Evolutionary conservation across 2,888 invertebrate species (phyloP).

Genomic region (Alcis repandata): DNA sequence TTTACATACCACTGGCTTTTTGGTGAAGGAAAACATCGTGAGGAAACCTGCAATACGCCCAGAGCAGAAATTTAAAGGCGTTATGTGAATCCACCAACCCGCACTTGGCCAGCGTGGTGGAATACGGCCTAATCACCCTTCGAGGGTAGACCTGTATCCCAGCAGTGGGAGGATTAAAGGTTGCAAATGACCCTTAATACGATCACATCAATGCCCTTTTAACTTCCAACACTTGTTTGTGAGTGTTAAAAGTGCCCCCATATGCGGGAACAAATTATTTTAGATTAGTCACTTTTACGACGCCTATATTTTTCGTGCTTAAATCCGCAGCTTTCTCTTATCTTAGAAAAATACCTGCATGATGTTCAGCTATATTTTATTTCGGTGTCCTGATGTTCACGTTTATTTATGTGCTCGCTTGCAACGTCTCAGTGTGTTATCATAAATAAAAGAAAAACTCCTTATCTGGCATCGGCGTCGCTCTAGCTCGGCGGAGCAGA

Average conservation of each 20-base stretch:
- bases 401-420: constrained; percentile 55
- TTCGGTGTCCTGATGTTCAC: constrained; percentile 47
- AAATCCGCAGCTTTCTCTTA: constrained; percentile 28
- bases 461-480: constrained; percentile 42
- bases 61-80: too few relatives aligned
- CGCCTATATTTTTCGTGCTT: constrained; percentile 26
- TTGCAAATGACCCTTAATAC: too few relatives aligned
- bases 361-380: constrained; percentile 49
- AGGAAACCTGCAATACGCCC: too few relatives aligned
- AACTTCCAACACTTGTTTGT: constrained; percentile 6
- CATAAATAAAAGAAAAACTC: constrained; percentile 53
- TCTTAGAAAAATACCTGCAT: constrained; percentile 39
- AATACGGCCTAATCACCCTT: too few relatives aligned
- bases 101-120: too few relatives aligned
- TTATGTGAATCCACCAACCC: too few relatives aligned
- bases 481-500: constrained; percentile 38
- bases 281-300: constrained; percentile 37
- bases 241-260: constrained; percentile 11
- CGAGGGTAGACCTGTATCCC: too few relatives aligned
- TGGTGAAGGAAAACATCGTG: too few relatives aligned
- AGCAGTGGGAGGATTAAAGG: too few relatives aligned
- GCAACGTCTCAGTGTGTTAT: constrained; percentile 50
- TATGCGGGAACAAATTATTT: constrained; percentile 23
- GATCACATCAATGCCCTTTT: constrained; percentile 2
- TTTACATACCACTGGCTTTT: too few relatives aligned